Base-by-base conservation (phyloP, 1,140 invertebrate genomes). In the Anoplophora glabripennis region DNA sequence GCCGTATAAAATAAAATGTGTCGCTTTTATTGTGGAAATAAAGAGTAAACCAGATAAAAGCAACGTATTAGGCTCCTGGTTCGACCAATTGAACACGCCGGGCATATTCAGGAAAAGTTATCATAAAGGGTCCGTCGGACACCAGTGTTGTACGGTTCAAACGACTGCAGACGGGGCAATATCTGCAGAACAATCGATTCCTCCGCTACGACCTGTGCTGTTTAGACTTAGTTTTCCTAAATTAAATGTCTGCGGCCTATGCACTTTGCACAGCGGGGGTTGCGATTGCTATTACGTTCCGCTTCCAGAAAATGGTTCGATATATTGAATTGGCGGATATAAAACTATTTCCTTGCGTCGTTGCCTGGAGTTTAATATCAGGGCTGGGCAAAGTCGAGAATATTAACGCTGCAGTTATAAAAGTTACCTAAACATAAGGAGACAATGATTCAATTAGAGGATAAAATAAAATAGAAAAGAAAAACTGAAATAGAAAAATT, bases 141-240 rank as follows among this genome's bases (percentile, higher is more conserved):
- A 28, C n/a, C 45, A 41, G n/a, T 41, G 38, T 10, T 41, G 5
- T 15, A 49, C 47, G 11, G 47, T 49, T 47, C 45, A 34, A 49
- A 57, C 37, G 35, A 38, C 38, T 49, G 55, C 45, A 49, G 53
- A 58, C 5, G 28, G 44, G 37, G 49, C 42, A 59, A 59, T 59
- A 59, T 59, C 49, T 59, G 49, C 57, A 59, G 57, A 53, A 53
- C 49, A 59, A 59, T 59, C 49, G 57, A 59, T 59, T 53, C 9
- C 15, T 21, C 12, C 28, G 47, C 12, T 49, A 14, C 38, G 34
- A 44, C 38, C 52, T 42, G 41, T 34, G 34, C 52, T 12, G 40
- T 44, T 54, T 41, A 42, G 21, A 33, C 44, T 54, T 41, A 54
- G 44, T 54, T 9, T 44, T 9, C 12, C 4, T 11, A 44, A 21